A percentile compares a stretch with the other conserved stretches of the same genome.
Conservation (phyloP, 2,888 invertebrate genomes). For the Thyatira batis region DNA sequence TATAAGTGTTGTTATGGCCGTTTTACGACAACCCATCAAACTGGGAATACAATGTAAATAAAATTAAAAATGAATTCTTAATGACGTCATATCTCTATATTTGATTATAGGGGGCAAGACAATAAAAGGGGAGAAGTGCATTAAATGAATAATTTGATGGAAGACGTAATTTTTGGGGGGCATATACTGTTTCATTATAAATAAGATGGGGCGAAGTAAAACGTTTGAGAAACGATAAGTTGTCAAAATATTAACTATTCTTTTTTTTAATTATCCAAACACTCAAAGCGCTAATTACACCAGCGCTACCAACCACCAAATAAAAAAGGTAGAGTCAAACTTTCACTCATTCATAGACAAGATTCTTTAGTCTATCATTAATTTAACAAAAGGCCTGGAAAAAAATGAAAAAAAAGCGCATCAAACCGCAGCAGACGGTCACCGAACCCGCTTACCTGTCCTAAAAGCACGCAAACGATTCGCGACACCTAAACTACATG, state of each 20-base stretch:
- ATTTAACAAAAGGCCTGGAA: background rate
- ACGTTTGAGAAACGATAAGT: background rate
- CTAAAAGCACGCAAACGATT: slow-evolving; percentile 10
- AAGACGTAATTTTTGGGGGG: background rate
- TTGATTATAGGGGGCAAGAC: background rate
- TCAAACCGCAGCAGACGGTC: slow-evolving; percentile 26
- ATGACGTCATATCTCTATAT: slow-evolving; percentile 2
- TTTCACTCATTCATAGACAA: background rate
- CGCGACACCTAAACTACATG: slow-evolving; percentile 9
- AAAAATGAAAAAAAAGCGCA: background rate
- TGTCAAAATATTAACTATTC: background rate
- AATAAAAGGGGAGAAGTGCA: background rate
- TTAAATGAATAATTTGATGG: background rate
- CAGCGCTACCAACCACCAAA: background rate
- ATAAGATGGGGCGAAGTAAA: background rate
- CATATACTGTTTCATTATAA: background rate
- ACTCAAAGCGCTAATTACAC: too few species aligned
- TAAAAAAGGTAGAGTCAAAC: background rate
- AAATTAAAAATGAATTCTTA: slow-evolving; percentile 2
- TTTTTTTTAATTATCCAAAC: background rate
- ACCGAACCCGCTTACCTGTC: slow-evolving; percentile 30
- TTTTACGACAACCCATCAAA: slow-evolving; percentile 1
- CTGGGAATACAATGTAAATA: slow-evolving; percentile 1
- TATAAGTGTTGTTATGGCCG: background rate
- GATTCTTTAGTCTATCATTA: background rate